Evolutionary conservation across 2,113 vertebrate genomes (phyloP).

Genomic region (Lasiurus cinereus): DNA sequence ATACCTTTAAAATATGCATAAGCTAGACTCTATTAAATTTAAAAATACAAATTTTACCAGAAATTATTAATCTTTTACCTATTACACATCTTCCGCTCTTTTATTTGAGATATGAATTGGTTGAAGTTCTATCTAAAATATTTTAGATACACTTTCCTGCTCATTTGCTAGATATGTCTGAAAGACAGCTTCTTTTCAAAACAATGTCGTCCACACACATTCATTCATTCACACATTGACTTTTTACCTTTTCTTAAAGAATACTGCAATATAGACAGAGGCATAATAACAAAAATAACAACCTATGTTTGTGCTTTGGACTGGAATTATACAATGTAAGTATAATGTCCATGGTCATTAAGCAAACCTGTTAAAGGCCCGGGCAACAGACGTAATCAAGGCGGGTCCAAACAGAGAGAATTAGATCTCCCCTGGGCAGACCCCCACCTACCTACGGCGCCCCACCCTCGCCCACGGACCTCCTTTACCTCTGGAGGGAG

Average conservation of each 20-base stretch:
- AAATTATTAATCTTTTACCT: not conserved
- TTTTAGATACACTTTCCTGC: not conserved
- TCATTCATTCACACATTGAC: not conserved
- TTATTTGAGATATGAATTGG: not conserved
- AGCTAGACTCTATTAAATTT: not conserved
- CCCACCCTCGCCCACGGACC: not conserved
- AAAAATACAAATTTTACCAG: not conserved
- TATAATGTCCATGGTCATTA: conserved; percentile 37
- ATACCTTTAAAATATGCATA: not conserved
- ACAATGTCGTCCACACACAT: not conserved
- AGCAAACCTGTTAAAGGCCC: not conserved
- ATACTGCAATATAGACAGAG: not conserved
- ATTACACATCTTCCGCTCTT: not conserved
- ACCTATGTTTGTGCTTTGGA: conserved; percentile 29
- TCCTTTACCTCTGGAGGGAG: fast-evolving
- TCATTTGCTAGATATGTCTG: not conserved
- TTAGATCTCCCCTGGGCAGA: not conserved
- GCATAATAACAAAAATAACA: not conserved
- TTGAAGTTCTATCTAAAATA: conserved; percentile 29
- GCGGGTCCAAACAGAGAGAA: not conserved
- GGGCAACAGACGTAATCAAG: not conserved
- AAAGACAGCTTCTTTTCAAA: not conserved
- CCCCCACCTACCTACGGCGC: too few species aligned
- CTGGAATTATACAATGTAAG: not conserved
- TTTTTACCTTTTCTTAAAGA: conserved; percentile 8